Percentiles rank a stretch among this genome's conserved stretches.
Evolutionary conservation across 2,113 vertebrate species (phyloP).

Genomic region (Dipodomys merriami): DNA sequence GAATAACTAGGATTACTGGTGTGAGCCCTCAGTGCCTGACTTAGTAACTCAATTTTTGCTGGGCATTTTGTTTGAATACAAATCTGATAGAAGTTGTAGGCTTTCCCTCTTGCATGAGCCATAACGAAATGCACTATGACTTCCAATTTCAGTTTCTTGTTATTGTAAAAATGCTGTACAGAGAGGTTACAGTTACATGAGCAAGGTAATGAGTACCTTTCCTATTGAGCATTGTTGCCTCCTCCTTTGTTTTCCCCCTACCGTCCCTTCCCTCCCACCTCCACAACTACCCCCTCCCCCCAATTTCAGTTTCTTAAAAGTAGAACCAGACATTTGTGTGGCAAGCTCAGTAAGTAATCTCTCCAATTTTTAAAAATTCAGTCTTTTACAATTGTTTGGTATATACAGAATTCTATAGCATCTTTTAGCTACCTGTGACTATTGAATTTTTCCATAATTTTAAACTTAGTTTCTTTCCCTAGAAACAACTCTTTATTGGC

Average conservation of each 20-base stretch:
- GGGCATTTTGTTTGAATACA: conserved; percentile 41
- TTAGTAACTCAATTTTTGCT: too few relatives aligned
- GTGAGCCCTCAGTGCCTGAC: too few relatives aligned
- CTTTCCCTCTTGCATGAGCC: background rate
- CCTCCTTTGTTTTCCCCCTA: too few relatives aligned
- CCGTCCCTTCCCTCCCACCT: too few relatives aligned
- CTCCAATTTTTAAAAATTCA: background rate
- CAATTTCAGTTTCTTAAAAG: conserved; percentile 44
- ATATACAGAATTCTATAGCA: conserved; percentile 28
- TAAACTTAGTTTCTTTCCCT: conserved; percentile 16
- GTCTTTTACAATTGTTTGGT: conserved; percentile 25
- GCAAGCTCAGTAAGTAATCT: background rate
- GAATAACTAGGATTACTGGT: too few relatives aligned
- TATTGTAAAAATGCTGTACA: too few relatives aligned
- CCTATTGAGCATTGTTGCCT: too few relatives aligned
- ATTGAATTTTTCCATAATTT: conserved; percentile 34
- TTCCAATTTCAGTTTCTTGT: conserved; percentile 39
- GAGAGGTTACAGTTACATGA: too few relatives aligned
- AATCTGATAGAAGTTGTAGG: conserved; percentile 4
- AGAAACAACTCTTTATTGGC: conserved; percentile 45
- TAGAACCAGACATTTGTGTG: conserved; percentile 29
- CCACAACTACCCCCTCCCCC: too few relatives aligned
- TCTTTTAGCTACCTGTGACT: conserved; percentile 19
- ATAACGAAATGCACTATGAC: background rate
- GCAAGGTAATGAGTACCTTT: too few relatives aligned